These are phyloP conservation scores for Amblyteles armatorius DNA, from an alignment of 2,888 invertebrate genomes.

Conservation along the genomic window DNA sequence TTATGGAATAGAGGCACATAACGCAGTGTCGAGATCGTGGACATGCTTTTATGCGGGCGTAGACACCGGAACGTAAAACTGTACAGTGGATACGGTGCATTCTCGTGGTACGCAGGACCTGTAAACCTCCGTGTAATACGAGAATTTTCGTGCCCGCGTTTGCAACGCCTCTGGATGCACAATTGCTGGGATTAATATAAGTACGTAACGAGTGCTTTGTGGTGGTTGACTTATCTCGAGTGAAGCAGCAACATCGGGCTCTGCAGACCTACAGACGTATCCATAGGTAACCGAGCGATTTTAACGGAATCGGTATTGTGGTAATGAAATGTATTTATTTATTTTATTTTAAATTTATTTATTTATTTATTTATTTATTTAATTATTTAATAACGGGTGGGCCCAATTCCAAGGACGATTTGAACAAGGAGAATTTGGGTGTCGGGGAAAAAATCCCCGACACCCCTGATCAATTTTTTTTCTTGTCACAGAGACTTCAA, in stretches of 20 bases:
- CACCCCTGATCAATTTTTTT: not conserved
- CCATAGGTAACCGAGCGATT: slow-evolving; percentile 22
- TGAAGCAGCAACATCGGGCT: slow-evolving; percentile 35
- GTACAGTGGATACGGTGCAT: slow-evolving; percentile 27
- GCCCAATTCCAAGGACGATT: no score
- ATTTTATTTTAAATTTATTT: no score
- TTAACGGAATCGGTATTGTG: slow-evolving; percentile 21
- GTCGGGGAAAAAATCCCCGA: no score
- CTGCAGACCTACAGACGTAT: slow-evolving; percentile 22
- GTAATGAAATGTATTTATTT: not conserved
- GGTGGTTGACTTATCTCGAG: slow-evolving; percentile 24
- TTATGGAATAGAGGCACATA: slow-evolving; percentile 12
- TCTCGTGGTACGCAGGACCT: not conserved
- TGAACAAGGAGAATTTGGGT: no score
- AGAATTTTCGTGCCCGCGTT: slow-evolving; percentile 21
- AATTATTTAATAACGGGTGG: not conserved
- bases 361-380: no score
- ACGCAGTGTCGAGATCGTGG: not conserved
- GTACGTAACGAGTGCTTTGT: slow-evolving; percentile 1
- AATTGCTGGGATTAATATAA: not conserved
- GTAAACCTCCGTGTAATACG: slow-evolving; percentile 36
- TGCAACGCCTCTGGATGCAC: slow-evolving; percentile 3
- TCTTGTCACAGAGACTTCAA: not conserved
- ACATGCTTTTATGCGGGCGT: slow-evolving; percentile 58
- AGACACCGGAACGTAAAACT: slow-evolving; percentile 51